Evolutionary conservation across 2,888 invertebrate species (phyloP).

Genomic region (Strigamia maritima): DNA sequence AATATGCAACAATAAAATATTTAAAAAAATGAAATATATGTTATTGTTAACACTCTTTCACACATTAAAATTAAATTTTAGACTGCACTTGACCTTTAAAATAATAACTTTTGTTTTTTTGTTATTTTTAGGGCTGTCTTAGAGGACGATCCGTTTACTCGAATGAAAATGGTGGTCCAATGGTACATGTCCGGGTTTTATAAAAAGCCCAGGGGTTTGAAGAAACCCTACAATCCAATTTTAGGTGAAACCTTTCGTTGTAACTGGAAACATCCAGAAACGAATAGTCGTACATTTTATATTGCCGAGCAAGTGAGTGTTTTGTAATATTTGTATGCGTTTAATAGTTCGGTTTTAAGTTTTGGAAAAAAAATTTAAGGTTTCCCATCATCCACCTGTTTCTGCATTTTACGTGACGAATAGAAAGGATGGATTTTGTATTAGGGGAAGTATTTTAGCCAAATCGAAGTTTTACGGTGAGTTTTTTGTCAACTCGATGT

Average conservation of each 20-base stretch:
- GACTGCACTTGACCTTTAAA: too few relatives aligned
- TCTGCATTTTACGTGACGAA: constrained; percentile 92
- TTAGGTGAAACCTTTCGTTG: constrained; percentile 89
- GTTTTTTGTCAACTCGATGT: constrained; percentile 45
- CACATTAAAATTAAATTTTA: too few relatives aligned
- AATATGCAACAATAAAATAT: too few relatives aligned
- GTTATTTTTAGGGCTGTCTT: constrained; percentile 66
- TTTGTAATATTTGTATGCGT: background rate
- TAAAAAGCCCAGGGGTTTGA: constrained; percentile 89
- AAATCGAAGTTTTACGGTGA: constrained; percentile 91
- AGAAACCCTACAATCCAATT: constrained; percentile 94
- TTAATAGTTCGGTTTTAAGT: constrained; percentile 39
- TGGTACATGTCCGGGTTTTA: constrained; percentile 94
- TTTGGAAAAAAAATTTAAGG: too few relatives aligned
- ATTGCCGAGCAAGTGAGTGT: constrained; percentile 78
- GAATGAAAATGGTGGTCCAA: constrained; percentile 81
- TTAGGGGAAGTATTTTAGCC: constrained; percentile 84
- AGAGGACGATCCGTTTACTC: constrained; percentile 81
- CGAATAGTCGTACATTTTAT: constrained; percentile 82
- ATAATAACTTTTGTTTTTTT: too few relatives aligned
- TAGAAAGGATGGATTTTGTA: constrained; percentile 86
- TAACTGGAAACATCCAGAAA: constrained; percentile 75
- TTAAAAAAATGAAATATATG: too few relatives aligned
- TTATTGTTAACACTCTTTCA: constrained; percentile 26
- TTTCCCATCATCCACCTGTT: constrained; percentile 91